These are phyloP conservation scores for Drosophila nikananu DNA, from an alignment of 1,140 invertebrate species.

Conservation along the genomic window DNA sequence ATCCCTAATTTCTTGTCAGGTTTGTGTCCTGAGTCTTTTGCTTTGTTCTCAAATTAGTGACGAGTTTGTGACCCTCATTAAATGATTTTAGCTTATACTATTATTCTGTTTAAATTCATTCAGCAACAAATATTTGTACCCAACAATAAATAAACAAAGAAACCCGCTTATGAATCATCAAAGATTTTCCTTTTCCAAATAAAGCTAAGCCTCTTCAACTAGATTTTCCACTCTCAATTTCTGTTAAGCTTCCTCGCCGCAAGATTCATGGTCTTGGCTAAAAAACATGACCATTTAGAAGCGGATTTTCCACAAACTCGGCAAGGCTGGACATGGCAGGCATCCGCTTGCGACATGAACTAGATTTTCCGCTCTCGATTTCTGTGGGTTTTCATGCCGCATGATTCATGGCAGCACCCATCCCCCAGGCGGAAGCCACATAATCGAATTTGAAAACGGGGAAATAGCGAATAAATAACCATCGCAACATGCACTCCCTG, in stretches of 20 bases:
- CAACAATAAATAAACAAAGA: background rate
- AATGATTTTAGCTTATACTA: background rate
- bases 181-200: background rate
- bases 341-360: slow-evolving; percentile 16
- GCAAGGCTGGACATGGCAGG: slow-evolving; percentile 2
- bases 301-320: slow-evolving; percentile 3
- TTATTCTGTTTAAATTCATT: background rate
- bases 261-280: slow-evolving; percentile 22
- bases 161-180: background rate
- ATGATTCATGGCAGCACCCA: slow-evolving; percentile 30
- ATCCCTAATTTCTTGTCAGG: background rate
- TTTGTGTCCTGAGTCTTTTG: slow-evolving; percentile 54
- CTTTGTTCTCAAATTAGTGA: slow-evolving; percentile 5
- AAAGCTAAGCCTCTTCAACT: background rate
- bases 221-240: slow-evolving; percentile 22
- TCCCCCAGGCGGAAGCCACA: slow-evolving; percentile 35
- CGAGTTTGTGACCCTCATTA: background rate
- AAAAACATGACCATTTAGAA: slow-evolving; percentile 12
- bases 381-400: slow-evolving; percentile 39
- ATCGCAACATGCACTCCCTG: slow-evolving; percentile 46
- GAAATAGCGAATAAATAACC: slow-evolving; percentile 27
- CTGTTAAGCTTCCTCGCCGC: background rate
- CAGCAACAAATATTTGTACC: background rate
- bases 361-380: slow-evolving; percentile 38
- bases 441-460: slow-evolving; percentile 25